Percentiles rank a stretch among this genome's conserved stretches.
Evolutionary conservation across 2,797 vertebrate species (phyloP).

Genomic region (Picus viridis): DNA sequence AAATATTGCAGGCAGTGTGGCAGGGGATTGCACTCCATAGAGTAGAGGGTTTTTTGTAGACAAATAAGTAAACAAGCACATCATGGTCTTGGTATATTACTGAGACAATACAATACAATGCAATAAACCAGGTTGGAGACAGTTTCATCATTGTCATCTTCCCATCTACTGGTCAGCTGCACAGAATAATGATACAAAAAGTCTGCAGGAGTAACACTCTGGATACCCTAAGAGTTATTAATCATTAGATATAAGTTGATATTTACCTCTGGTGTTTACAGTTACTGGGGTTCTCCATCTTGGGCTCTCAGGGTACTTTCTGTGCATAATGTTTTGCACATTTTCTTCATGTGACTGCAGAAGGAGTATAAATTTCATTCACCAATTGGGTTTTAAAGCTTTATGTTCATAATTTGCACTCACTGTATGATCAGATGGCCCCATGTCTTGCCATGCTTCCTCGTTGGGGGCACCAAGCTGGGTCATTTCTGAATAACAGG

Average conservation of each 20-base stretch:
- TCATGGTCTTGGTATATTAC: rapidly evolving
- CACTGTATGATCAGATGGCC: background rate
- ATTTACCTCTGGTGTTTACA: background rate
- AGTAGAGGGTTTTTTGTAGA: background rate
- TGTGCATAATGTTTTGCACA: rapidly evolving
- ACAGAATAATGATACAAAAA: background rate
- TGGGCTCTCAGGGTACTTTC: background rate
- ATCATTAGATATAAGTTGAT: background rate
- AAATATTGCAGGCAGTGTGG: background rate
- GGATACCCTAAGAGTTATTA: background rate
- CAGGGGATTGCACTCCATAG: rapidly evolving
- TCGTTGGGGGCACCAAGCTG: rapidly evolving
- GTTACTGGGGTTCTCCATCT: background rate
- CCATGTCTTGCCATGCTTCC: background rate
- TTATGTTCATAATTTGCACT: background rate
- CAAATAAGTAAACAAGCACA: rapidly evolving
- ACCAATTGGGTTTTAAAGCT: background rate
- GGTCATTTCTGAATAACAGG: background rate
- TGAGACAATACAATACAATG: no score
- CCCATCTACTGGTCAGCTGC: background rate
- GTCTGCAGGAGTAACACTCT: background rate
- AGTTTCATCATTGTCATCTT: background rate
- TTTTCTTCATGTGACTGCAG: background rate
- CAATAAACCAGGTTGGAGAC: no score
- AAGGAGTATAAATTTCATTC: background rate